These are phyloP conservation scores for Stegostoma tigrinum DNA, from an alignment of 2,113 vertebrate genomes.

Conservation along the genomic window DNA sequence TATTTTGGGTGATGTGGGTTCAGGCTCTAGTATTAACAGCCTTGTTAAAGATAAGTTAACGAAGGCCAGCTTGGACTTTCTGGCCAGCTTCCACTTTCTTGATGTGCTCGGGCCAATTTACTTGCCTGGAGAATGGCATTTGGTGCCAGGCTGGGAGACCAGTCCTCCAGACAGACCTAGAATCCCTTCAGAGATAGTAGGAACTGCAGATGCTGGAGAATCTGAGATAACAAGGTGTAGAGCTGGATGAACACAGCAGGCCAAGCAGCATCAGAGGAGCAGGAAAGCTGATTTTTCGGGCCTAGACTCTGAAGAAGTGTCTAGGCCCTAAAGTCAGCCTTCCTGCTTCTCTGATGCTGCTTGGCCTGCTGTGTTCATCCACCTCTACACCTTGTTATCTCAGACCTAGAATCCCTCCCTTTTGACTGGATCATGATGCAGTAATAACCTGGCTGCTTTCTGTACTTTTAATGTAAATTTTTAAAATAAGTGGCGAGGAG, in stretches of 20 bases:
- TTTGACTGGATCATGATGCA: neutral
- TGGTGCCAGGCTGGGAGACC: too few species aligned
- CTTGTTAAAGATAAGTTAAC: neutral
- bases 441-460: neutral
- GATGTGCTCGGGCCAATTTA: neutral
- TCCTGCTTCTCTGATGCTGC: too few species aligned
- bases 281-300: too few species aligned
- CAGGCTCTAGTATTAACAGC: neutral
- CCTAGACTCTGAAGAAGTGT: too few species aligned
- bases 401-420: neutral
- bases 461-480: neutral
- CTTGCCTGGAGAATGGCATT: neutral
- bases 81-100: neutral
- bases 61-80: neutral
- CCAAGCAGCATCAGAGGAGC: too few species aligned
- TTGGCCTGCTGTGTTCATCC: too few species aligned
- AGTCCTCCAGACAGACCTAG: neutral
- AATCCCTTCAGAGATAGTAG: too few species aligned
- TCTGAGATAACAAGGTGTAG: too few species aligned
- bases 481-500: neutral
- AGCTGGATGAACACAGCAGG: too few species aligned
- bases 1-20: neutral
- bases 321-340: too few species aligned
- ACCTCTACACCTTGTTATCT: too few species aligned
- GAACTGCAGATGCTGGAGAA: too few species aligned